Evolutionary conservation across 2,888 invertebrate genomes (phyloP).

Genomic region (Cylindroiulus punctatus): DNA sequence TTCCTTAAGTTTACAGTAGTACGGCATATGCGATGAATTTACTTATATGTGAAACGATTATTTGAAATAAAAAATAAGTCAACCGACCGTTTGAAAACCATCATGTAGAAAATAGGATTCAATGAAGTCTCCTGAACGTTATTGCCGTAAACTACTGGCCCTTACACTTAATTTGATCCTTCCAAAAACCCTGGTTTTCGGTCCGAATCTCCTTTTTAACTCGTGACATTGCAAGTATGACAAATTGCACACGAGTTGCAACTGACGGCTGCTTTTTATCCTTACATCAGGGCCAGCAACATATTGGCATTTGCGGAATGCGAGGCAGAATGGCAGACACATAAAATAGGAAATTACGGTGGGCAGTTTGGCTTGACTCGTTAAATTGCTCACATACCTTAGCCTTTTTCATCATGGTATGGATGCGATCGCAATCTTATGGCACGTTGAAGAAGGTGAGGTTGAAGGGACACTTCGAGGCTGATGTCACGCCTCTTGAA

Average conservation of each 20-base stretch:
- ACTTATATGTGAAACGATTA: too few species aligned
- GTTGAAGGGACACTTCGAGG: not conserved
- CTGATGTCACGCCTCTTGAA: not conserved
- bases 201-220: conserved; percentile 43
- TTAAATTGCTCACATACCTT: conserved; percentile 21
- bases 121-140: conserved; percentile 5
- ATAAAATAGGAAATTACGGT: conserved; percentile 43
- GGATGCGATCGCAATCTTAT: not conserved
- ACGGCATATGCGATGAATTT: too few species aligned
- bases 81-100: conserved; percentile 29
- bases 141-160: conserved; percentile 45
- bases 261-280: conserved; percentile 44
- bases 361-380: conserved; percentile 40
- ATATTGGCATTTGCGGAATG: conserved; percentile 37
- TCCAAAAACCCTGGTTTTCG: conserved; percentile 22
- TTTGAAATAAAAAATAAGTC: conserved; percentile 10
- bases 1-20: too few species aligned
- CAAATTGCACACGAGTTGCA: conserved; percentile 45
- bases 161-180: conserved; percentile 43
- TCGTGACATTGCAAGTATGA: conserved; percentile 35
- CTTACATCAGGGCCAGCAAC: not conserved
- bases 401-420: not conserved
- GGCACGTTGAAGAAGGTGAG: not conserved
- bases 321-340: not conserved
- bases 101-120: conserved; percentile 26